Conservation (phyloP, 2,888 invertebrate species). For the Meganola albula region DNA sequence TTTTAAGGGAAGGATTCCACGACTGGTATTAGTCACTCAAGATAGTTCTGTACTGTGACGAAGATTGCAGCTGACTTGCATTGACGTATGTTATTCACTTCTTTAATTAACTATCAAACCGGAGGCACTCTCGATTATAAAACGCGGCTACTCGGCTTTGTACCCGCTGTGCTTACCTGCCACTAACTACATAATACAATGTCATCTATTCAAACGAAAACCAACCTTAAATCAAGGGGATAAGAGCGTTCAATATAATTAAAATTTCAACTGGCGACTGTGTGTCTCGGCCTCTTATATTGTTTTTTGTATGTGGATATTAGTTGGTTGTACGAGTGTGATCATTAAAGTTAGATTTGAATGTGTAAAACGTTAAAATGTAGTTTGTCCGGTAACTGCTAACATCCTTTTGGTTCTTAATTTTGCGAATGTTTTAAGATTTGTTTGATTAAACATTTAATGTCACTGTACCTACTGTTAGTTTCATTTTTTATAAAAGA, state of each 20-base stretch:
- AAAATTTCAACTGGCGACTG: constrained; percentile 49
- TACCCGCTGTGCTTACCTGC: constrained; percentile 51
- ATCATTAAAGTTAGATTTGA: constrained; percentile 47
- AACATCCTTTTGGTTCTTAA: constrained; percentile 30
- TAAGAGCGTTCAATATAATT: constrained; percentile 30
- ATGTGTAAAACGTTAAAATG: constrained; percentile 39
- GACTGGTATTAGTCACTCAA: constrained; percentile 40
- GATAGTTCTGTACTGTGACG: constrained; percentile 35
- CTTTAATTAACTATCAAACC: constrained; percentile 75
- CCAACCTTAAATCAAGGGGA: constrained; percentile 30
- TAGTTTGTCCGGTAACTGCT: constrained; percentile 34
- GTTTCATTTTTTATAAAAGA: no score
- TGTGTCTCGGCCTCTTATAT: constrained; percentile 65
- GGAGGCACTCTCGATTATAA: constrained; percentile 71
- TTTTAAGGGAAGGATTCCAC: no score
- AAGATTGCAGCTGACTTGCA: constrained; percentile 71
- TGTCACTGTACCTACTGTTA: no score
- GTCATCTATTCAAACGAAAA: constrained; percentile 34
- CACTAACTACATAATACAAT: constrained; percentile 31
- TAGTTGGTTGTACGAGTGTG: constrained; percentile 44
- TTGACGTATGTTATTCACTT: constrained; percentile 67
- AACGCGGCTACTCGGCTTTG: constrained; percentile 69
- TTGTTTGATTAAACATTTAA: no score
- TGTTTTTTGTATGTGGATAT: constrained; percentile 52
- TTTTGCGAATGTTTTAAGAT: no score